Base-by-base conservation (phyloP, 2,797 vertebrate species). In the Xyrichtys novacula region DNA sequence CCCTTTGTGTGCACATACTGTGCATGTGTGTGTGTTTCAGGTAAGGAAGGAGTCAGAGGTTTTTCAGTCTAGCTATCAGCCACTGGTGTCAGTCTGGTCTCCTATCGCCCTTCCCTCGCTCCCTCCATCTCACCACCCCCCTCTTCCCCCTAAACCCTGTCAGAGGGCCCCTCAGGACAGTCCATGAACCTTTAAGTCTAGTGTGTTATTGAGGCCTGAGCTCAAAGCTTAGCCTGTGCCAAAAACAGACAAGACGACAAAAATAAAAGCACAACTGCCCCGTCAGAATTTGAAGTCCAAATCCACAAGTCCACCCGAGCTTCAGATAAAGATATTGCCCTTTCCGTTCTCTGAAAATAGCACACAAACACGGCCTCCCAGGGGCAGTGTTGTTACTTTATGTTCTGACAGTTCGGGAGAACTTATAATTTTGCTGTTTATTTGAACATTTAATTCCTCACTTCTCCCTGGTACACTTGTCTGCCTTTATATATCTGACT, bases 21-120 rank as follows among this genome's bases (percentile, higher is more conserved):
- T 70, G 46, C 34, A 19, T 65, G 57, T 65, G 76, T 72, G 66
- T 64, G 66, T 66, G n/a, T 75, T 70, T 65, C 70, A 74, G 62
- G 71, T 74, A 63, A 64, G 59, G 67, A 63, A 64, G 59, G 67
- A 85, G 80, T 80, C 80, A 61, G 44, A 66, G 55, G 71, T 80
- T 88, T 46, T 53, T 85, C 62, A 81, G 74, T 76, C 73, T 49
- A 62, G 69, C 75, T 76, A 88, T 90, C 81, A 83, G 81, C 64
- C 56, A 63, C 66, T 60, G 62, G 76, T 86, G 77, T 85, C 81
- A 81, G 81, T 80, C 69, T 59, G 44, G 81, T 80, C 76, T 68
- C 56, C 85, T 89, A 73, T 85, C 74, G 85, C 20, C 58, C 26
- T n/a, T 29, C 26, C 49, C 9, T 10, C 43, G n/a, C 64, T 57